Conservation (phyloP, 53 echinoderm and acorn worm species). For the Henricia sp. region DNA sequence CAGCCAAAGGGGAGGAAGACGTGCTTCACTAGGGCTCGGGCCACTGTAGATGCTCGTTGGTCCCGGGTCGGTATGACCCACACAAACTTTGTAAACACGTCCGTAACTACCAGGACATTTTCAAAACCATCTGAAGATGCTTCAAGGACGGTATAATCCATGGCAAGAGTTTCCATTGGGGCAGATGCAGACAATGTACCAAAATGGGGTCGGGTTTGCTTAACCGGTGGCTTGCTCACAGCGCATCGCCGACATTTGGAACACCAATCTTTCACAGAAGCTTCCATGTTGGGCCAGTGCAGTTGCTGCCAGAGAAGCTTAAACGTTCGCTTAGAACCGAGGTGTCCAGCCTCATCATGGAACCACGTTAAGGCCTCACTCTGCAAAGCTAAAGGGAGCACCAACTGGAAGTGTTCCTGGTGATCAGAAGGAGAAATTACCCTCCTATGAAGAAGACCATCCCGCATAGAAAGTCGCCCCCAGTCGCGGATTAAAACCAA, state of each 20-base stretch:
- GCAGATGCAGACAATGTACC: constrained; percentile 23
- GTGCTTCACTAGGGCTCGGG: not conserved
- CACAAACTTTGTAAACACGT: constrained; percentile 32
- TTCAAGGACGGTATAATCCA: constrained; percentile 39
- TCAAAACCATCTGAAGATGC: constrained; percentile 20
- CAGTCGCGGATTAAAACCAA: not conserved
- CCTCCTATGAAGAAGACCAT: not conserved
- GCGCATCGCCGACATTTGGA: constrained; percentile 28
- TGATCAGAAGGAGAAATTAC: constrained; percentile 20
- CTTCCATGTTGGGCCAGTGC: constrained; percentile 7
- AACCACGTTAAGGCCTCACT: constrained; percentile 11
- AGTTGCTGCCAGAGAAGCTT: not conserved
- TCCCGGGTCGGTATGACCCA: constrained; percentile 46
- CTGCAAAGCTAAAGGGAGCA: not conserved
- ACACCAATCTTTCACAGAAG: constrained; percentile 32
- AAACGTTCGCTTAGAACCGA: constrained; percentile 39
- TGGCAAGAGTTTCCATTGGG: constrained; percentile 34
- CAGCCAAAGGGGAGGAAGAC: constrained; percentile 13
- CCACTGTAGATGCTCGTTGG: constrained; percentile 30
- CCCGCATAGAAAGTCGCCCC: not conserved
- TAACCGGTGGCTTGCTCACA: constrained; percentile 48
- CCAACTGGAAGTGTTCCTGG: not conserved
- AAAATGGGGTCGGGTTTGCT: constrained; percentile 7
- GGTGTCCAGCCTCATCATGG: constrained; percentile 50
- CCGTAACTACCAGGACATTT: constrained; percentile 23